A percentile compares a stretch with the other conserved stretches of the same genome.
These are phyloP conservation scores for Drosophila nr. perissopoda DNA, from an alignment of 2,888 invertebrate genomes.

Conservation along the genomic window DNA sequence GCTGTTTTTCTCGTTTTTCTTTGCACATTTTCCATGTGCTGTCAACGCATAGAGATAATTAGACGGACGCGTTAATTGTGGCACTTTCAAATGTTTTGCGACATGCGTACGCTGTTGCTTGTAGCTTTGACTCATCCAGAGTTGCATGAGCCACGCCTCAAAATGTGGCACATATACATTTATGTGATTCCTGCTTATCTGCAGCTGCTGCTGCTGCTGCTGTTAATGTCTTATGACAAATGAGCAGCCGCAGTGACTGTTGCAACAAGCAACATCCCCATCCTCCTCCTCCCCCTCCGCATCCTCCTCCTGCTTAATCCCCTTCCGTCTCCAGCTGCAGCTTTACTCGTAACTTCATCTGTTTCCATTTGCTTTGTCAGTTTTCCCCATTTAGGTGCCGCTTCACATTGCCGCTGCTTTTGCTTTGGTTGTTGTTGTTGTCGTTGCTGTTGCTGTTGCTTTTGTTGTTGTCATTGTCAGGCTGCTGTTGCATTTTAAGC, in stretches of 20 bases:
- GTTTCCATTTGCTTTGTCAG: constrained; percentile 41
- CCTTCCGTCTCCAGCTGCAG: neutral
- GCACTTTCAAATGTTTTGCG: constrained; percentile 55
- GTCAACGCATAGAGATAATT: constrained; percentile 63
- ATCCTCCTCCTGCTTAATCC: neutral
- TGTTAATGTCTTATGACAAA: constrained; percentile 70
- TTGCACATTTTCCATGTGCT: constrained; percentile 24
- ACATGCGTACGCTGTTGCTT: constrained; percentile 2
- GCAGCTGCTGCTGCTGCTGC: constrained; percentile 14
- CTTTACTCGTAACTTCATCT: constrained; percentile 10
- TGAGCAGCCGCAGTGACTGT: constrained; percentile 58
- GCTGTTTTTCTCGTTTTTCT: constrained; percentile 1
- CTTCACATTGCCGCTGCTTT: constrained; percentile 1
- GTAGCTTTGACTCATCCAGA: constrained; percentile 41
- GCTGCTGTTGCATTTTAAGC: constrained; percentile 53
- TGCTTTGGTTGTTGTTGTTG: constrained; percentile 6
- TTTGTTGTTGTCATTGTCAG: constrained; percentile 25
- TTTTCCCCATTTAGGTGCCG: constrained; percentile 46
- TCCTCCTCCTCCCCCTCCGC: constrained; percentile 1
- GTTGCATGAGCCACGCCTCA: constrained; percentile 8
- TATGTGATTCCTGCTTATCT: constrained; percentile 54
- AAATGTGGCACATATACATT: constrained; percentile 16
- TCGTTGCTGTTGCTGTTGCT: constrained; percentile 7
- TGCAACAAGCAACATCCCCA: constrained; percentile 31
- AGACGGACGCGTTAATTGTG: constrained; percentile 74